These are phyloP conservation scores for Diplodus puntazzo DNA, from an alignment of 2,797 vertebrate species.

Conservation along the genomic window DNA sequence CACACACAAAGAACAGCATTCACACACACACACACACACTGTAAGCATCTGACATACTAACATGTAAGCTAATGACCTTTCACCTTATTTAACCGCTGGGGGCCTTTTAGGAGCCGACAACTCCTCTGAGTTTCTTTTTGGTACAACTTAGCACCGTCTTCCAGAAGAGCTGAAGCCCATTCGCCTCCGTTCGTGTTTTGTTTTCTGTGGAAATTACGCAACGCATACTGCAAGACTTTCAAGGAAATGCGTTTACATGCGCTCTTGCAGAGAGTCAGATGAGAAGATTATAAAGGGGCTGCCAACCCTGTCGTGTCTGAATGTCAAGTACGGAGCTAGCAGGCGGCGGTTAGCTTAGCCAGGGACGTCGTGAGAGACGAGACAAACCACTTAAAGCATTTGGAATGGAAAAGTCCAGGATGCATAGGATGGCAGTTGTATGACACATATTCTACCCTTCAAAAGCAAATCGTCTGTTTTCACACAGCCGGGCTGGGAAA, in stretches of 20 bases:
- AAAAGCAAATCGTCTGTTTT: no score
- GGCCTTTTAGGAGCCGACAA: constrained; percentile 11
- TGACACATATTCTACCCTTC: no score
- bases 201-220: not conserved
- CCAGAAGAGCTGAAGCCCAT: not conserved
- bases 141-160: not conserved
- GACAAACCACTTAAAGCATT: no score
- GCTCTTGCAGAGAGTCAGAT: not conserved
- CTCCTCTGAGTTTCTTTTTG: not conserved
- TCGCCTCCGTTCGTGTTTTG: not conserved
- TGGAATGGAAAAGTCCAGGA: no score
- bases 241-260: not conserved
- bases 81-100: constrained; percentile 26
- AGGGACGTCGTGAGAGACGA: no score
- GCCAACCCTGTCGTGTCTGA: not conserved
- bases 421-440: no score
- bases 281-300: not conserved
- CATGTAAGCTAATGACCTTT: constrained; percentile 14
- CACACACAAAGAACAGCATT: constrained; percentile 14
- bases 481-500: no score
- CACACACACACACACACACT: constrained; percentile 20
- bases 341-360: no score
- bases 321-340: not conserved
- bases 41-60: constrained; percentile 7
- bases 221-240: not conserved